Conservation (phyloP, 2,888 invertebrate genomes). For the Drosophila pegasa region DNA sequence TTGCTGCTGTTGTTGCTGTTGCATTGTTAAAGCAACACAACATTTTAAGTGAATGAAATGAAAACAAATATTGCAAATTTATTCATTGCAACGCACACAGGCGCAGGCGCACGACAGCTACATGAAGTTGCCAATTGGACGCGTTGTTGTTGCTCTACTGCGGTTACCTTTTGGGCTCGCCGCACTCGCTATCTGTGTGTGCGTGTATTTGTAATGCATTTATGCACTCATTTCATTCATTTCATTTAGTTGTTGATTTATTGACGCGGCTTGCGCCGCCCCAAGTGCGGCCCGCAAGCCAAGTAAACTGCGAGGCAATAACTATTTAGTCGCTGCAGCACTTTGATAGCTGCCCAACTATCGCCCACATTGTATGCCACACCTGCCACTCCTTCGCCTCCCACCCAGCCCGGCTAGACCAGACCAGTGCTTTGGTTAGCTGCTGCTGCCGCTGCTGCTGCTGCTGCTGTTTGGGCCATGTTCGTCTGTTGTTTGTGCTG, state of each 20-base stretch:
- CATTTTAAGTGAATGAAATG: constrained; percentile 75
- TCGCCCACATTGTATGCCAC: constrained; percentile 4
- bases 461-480: constrained; percentile 14
- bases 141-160: constrained; percentile 45
- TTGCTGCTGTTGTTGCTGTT: constrained; percentile 7
- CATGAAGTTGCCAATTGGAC: constrained; percentile 33
- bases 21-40: constrained; percentile 51
- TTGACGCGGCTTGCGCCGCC: constrained; percentile 24
- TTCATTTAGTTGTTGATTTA: constrained; percentile 67
- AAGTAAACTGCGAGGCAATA: constrained; percentile 11
- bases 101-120: constrained; percentile 12
- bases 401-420: too few species aligned
- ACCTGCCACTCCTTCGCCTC: background rate
- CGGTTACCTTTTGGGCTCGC: constrained; percentile 42
- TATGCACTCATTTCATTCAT: constrained; percentile 51
- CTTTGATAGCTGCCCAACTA: constrained; percentile 18
- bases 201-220: constrained; percentile 57
- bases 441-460: background rate
- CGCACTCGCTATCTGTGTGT: constrained; percentile 31
- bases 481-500: constrained; percentile 67
- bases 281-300: constrained; percentile 25
- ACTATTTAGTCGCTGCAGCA: constrained; percentile 28
- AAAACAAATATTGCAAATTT: constrained; percentile 77
- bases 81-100: constrained; percentile 59
- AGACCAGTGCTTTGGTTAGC: background rate